Evolutionary conservation across 1,140 invertebrate species (phyloP), one percentile per base, ranked within the genome.

Genomic region (Sesamia nonagrioides): DNA sequence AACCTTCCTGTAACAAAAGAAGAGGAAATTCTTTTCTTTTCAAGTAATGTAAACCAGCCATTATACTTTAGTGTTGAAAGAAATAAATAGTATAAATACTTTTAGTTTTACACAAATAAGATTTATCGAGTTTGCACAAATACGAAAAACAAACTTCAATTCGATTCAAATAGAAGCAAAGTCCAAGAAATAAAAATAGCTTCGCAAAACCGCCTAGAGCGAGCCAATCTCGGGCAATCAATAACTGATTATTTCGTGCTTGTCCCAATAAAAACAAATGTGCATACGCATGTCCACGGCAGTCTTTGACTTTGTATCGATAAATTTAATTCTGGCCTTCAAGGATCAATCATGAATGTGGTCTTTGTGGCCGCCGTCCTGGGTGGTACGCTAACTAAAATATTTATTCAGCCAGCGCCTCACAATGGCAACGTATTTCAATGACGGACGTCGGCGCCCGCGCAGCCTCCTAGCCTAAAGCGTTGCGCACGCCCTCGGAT

Each of bases 371-470:
- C 21, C 69, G 73, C 79, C 82, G 80, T 63, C 63, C 72, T 84
- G 82, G 82, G 82, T 84, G 82, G 82, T 71, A 74, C 74, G 69
- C 74, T 80, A 79, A 81, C 69, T 80, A 81, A 84, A 82, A 84
- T 84, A 84, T 84, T 84, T 84, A 84, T 80, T 84, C 78, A 76
- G 37, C 78, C 54, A 76, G 48, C 68, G 79, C 73, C 68, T 75
- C 69, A 84, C 82, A 84, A 84, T 84, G 77, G 79, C 79, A 84
- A 74, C 77, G 77, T 73, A 80, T 81, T 81, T 79, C 82, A 81
- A 81, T 84, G 82, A 81, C 77, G 73, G 21, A 68, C 66, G 11
- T 78, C 61, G 61, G 60, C 54, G 66, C 66, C 58, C 21, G 69
- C 58, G 66, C 78, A 56, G 60, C 7, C 68, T 45, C 66, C 37